phyloP scores from a whole-genome alignment of 2,888 invertebrate genomes.

The Calliphora vomitoria region DNA sequence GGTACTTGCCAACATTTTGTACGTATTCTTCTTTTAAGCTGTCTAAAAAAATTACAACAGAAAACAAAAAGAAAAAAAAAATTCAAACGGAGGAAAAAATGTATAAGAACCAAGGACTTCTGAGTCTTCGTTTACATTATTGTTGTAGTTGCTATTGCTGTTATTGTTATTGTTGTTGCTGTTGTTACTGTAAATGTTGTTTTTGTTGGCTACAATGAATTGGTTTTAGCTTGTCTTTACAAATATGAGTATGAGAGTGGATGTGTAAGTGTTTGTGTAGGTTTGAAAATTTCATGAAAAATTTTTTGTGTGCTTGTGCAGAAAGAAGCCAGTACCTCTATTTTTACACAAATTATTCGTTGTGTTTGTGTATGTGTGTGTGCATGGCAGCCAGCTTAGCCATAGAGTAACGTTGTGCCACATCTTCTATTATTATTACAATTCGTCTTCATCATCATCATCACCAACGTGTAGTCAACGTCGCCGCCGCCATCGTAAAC shows the following conservation, averaged over 20 bases:
- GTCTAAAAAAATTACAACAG: constrained; percentile 66
- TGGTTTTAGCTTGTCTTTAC: constrained; percentile 58
- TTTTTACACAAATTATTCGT: not conserved
- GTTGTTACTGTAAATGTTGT: constrained; percentile 17
- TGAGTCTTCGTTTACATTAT: constrained; percentile 58
- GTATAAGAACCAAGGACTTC: constrained; percentile 63
- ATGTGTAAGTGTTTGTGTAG: constrained; percentile 32
- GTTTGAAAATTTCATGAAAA: constrained; percentile 57
- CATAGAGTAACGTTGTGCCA: constrained; percentile 51
- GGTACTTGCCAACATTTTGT: constrained; percentile 71
- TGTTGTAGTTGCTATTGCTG: constrained; percentile 11
- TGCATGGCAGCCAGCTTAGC: constrained; percentile 36
- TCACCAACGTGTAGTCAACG: not conserved
- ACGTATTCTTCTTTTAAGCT: constrained; percentile 65
- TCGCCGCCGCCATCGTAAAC: not conserved
- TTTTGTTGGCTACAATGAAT: constrained; percentile 61
- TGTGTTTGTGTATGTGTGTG: not conserved
- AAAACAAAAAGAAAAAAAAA: constrained; percentile 37
- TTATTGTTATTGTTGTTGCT: constrained; percentile 30
- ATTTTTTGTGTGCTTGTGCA: constrained; percentile 7
- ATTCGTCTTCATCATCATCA: constrained; percentile 69
- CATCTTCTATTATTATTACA: constrained; percentile 66
- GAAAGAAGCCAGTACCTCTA: constrained; percentile 34
- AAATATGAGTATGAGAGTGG: constrained; percentile 22
- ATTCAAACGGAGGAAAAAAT: constrained; percentile 43